Percentiles rank a stretch among this genome's conserved stretches.
Evolutionary conservation across 2,797 vertebrate genomes (phyloP).

Genomic region (Heterohyrax brucei): DNA sequence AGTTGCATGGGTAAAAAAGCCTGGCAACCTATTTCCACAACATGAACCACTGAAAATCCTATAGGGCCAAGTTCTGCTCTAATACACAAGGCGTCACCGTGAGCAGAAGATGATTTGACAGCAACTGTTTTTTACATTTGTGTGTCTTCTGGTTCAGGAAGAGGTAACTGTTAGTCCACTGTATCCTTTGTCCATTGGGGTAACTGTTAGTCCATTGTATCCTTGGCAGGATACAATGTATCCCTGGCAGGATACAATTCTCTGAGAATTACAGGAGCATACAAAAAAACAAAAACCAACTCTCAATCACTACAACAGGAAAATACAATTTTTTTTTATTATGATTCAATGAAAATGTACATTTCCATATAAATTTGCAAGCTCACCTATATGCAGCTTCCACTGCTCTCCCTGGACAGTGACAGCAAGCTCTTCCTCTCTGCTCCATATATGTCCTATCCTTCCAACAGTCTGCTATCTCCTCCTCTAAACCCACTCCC

Average conservation of each 20-base stretch:
- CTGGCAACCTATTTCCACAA: background rate
- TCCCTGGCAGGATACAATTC: background rate
- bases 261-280: slow-evolving; percentile 6
- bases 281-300: background rate
- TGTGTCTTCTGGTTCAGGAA: slow-evolving; percentile 1
- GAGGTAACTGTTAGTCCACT: background rate
- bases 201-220: background rate
- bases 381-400: no score
- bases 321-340: slow-evolving; percentile 17
- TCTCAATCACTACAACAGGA: background rate
- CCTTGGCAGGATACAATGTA: no score
- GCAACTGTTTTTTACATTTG: no score
- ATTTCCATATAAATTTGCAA: no score
- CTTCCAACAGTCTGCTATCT: no score
- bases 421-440: no score
- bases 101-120: background rate
- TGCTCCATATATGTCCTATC: no score
- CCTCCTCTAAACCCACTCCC: no score
- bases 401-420: no score
- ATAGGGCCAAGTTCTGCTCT: background rate
- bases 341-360: no score
- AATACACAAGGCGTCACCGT: background rate
- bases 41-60: background rate
- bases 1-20: background rate
- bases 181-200: background rate